Base-by-base conservation (phyloP, 2,888 invertebrate genomes). In the Zhuqinia jingwanae region DNA sequence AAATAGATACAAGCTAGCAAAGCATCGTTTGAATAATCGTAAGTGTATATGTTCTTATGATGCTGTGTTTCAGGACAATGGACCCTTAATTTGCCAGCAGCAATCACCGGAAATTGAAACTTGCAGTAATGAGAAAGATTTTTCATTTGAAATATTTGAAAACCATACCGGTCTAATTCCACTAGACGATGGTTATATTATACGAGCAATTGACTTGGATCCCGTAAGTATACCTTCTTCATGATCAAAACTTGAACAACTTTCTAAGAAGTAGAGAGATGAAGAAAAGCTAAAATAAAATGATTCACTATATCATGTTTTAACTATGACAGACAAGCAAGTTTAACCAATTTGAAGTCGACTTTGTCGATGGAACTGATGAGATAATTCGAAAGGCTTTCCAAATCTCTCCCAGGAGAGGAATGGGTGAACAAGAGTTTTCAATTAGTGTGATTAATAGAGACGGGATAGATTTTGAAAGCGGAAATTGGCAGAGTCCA, bases 151-250 rank as follows among this genome's bases (percentile, higher is more conserved):
- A 56, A 88, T 88, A n/a, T 8, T 5, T 1, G 88, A 88, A 47
- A 25, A 47, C 13, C 75, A 68, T 25, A 63, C 27, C 0, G 78
- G 78, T 10, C 58, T 20, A 20, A 53, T 85, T 58, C 3, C 20
- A n/a, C 36, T 88, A 8, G 75, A 78, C 30, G 36, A 60, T 1
- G 10, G 17, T 15, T 13, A 65, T 11, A 11, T 42, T 17, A 70
- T 85, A 3, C 36, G 65, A 10, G 87, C 79, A n/a, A 27, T 73
- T 0, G 84, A 84, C 45, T 77, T 20, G 22, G 87, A 75, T 27
- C 1, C 76, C 10, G 85, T 78, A 56, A 58, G 63, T 27, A n/a
- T n/a, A n/a, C n/a, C 15, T 17, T 17, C 73, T 73, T 36, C 13
- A 17, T 20, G 13, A n/a, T 42, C 36, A 63, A 13, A 65, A 53